Conservation (phyloP, 2,888 invertebrate genomes). For the Octodonta nipae region DNA sequence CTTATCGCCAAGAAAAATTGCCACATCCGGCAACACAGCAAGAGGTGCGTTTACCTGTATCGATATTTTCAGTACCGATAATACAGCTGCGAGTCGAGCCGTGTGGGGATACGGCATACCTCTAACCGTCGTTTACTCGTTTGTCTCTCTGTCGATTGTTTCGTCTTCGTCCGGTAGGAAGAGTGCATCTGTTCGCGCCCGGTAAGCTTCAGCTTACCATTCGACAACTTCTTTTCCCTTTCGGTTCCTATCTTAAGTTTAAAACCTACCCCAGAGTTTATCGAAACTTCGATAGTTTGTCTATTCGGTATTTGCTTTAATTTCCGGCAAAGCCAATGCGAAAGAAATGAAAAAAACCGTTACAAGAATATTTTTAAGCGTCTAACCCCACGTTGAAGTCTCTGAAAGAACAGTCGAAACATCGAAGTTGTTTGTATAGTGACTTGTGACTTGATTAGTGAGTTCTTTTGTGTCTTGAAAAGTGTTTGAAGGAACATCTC, state of each 20-base stretch:
- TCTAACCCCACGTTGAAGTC: too few species aligned
- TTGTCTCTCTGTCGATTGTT: not conserved
- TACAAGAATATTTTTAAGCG: too few species aligned
- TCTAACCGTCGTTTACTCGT: constrained; percentile 17
- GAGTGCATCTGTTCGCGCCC: not conserved
- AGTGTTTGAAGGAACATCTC: too few species aligned
- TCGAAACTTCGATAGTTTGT: constrained; percentile 7
- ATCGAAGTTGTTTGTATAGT: too few species aligned
- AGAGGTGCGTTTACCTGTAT: constrained; percentile 32
- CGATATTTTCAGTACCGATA: constrained; percentile 31
- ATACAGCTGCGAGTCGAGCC: constrained; percentile 24
- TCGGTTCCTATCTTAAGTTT: too few species aligned
- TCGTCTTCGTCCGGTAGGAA: not conserved
- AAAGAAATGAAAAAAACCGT: too few species aligned
- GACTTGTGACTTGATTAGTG: too few species aligned
- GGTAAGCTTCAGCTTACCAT: not conserved
- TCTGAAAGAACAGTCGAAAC: too few species aligned
- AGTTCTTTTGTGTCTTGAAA: too few species aligned
- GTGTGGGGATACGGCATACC: constrained; percentile 22
- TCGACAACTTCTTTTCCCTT: not conserved
- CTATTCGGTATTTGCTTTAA: constrained; percentile 10
- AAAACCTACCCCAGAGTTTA: too few species aligned
- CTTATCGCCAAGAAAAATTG: constrained; percentile 2
- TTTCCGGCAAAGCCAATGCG: too few species aligned
- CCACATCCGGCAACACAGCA: constrained; percentile 9